Conservation (phyloP, 2,888 invertebrate species). For the Oithona nana region DNA sequence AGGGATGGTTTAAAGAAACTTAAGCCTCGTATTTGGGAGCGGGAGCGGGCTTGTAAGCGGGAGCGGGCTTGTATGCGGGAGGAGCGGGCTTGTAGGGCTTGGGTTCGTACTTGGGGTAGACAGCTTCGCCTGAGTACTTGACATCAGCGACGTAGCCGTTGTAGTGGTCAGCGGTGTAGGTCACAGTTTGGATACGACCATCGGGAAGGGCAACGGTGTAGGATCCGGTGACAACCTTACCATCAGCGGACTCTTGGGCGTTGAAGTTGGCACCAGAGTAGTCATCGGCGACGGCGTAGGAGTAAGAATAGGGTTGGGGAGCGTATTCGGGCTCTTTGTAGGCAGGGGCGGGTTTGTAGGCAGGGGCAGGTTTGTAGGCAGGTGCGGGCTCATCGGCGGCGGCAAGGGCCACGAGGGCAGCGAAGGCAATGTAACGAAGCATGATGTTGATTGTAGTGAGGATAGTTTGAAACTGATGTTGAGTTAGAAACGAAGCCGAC, state of each 20-base stretch:
- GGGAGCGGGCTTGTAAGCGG: neutral
- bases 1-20: too few relatives aligned
- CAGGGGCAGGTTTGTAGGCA: neutral
- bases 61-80: slow-evolving; percentile 12
- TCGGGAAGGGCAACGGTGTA: slow-evolving; percentile 8
- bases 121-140: slow-evolving; percentile 7
- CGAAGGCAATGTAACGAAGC: slow-evolving; percentile 2
- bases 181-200: slow-evolving; percentile 14
- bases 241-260: slow-evolving; percentile 6
- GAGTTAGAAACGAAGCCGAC: neutral
- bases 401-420: slow-evolving; percentile 2
- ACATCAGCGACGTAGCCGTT: slow-evolving; percentile 15
- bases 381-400: slow-evolving; percentile 7
- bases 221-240: neutral
- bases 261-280: slow-evolving; percentile 8
- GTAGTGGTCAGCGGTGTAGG: slow-evolving; percentile 17
- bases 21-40: too few relatives aligned
- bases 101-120: slow-evolving; percentile 16
- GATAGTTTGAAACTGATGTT: too few relatives aligned
- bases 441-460: too few relatives aligned
- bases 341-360: slow-evolving; percentile 6
- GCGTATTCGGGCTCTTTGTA: slow-evolving; percentile 1
- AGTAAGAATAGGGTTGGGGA: neutral
- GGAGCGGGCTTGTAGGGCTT: slow-evolving; percentile 9
- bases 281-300: neutral